Evolutionary conservation across 2,888 invertebrate genomes (phyloP), one percentile per base, ranked within the genome.

Genomic region (Andrena dorsata): DNA sequence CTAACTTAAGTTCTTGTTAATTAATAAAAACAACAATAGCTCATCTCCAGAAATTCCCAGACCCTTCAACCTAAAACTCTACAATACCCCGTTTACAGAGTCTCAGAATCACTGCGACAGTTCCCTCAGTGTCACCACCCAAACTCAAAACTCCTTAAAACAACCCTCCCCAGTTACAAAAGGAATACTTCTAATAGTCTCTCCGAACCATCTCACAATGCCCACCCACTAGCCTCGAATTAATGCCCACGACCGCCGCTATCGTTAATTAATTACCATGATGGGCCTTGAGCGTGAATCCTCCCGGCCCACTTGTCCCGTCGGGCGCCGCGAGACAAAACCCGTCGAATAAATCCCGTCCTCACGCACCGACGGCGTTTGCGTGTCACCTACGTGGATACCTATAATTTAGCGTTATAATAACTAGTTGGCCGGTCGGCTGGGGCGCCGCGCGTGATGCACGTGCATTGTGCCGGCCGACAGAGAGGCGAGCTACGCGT

Each of bases 401-500:
- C 78, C 86, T 90, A 86, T 89, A 88, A 90, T 90, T 89, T 88
- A 88, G 70, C 83, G 85, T 89, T 89, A 86, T 90, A 89, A 90
- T 90, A 90, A 90, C 87, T 89, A 88, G 86, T 88, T 88, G 72
- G 70, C 61, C 74, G 66, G 35, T 47, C 60, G 53, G 80, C 28
- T 72, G 81, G 86, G 84, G 88, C 84, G 88, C 86, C 88, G 87
- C 63, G 71, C 41, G 56, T 56, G 74, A 83, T 85, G 84, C 88
- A 82, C 86, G 82, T 83, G 87, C 86, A 88, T 90, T 90, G 88
- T 90, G 80, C 80, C 53, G 10, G 56, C 73, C 28, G 76, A 65
- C 64, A 60, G 76, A 66, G 76, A 75, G 73, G 65, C 73, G 66
- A 76, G 65, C 51, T 72, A 61, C 32, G 72, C 10, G 35, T 30